Evolutionary conservation across 37 sponge, comb jelly and placozoan species (phyloP).

Genomic region (Dysidea cf. avara): DNA sequence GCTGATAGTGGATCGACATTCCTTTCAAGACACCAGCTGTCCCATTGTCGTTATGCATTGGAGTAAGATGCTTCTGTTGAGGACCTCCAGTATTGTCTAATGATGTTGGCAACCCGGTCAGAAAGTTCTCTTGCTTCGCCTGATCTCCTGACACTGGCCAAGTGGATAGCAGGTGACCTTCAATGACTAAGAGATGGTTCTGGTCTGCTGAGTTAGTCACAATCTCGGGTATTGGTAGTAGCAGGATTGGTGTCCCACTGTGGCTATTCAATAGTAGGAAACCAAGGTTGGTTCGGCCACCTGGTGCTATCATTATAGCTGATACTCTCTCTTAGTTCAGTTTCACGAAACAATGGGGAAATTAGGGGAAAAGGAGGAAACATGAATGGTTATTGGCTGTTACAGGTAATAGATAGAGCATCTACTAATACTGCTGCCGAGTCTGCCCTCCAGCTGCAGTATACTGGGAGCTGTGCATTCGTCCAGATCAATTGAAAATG

Average conservation of each 20-base stretch:
- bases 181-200: constrained; percentile 12
- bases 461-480: constrained; percentile 24
- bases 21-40: constrained; percentile 17
- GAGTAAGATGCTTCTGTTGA: constrained; percentile 27
- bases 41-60: constrained; percentile 8
- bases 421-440: constrained; percentile 9
- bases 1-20: constrained; percentile 37
- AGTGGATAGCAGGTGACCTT: constrained; percentile 26
- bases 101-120: constrained; percentile 9
- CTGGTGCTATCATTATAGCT: constrained; percentile 16
- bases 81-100: too few species aligned
- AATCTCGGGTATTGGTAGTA: constrained; percentile 10
- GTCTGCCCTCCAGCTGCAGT: too few species aligned
- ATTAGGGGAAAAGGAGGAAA: constrained; percentile 24
- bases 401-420: constrained; percentile 14
- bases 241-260: constrained; percentile 12
- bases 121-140: constrained; percentile 14
- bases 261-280: constrained; percentile 14
- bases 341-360: background rate
- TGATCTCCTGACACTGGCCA: constrained; percentile 41
- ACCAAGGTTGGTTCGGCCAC: constrained; percentile 40
- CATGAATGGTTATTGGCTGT: constrained; percentile 7
- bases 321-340: too few species aligned
- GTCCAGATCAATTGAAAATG: constrained; percentile 24
- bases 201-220: constrained; percentile 14